Percentiles rank a stretch among this genome's conserved stretches.
These are phyloP conservation scores for Athripsodes cinereus DNA, from an alignment of 2,888 invertebrate genomes.

Conservation along the genomic window DNA sequence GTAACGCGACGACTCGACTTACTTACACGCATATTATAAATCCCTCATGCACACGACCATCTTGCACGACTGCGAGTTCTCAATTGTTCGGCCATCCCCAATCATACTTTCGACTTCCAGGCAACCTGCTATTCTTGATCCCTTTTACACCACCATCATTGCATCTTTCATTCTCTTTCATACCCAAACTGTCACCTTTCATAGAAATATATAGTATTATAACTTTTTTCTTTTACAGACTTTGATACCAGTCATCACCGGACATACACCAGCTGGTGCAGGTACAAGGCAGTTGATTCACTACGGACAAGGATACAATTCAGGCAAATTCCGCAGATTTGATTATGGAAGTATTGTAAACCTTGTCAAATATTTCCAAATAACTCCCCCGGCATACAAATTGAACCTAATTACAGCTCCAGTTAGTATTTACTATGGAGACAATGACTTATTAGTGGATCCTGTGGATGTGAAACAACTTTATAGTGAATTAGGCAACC, in stretches of 20 bases:
- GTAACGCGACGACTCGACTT: too few species aligned
- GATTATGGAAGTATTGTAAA: constrained; percentile 45
- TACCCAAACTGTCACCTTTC: too few species aligned
- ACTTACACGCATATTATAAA: too few species aligned
- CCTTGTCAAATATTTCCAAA: constrained; percentile 41
- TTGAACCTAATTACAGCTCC: constrained; percentile 43
- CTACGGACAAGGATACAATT: constrained; percentile 44
- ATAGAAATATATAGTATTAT: too few species aligned
- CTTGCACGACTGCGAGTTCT: too few species aligned
- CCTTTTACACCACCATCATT: too few species aligned
- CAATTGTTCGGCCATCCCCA: too few species aligned
- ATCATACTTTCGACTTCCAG: too few species aligned
- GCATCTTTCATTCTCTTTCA: too few species aligned
- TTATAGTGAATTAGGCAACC: constrained; percentile 38
- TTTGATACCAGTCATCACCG: constrained; percentile 46
- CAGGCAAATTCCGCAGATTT: constrained; percentile 46
- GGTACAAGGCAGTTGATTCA: constrained; percentile 48
- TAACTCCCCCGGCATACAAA: constrained; percentile 48
- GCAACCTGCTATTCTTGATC: too few species aligned
- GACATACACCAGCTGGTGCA: constrained; percentile 49
- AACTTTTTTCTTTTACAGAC: constrained; percentile 40
- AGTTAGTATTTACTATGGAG: constrained; percentile 46
- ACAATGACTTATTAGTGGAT: constrained; percentile 49
- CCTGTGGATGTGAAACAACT: constrained; percentile 42
- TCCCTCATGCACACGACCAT: too few species aligned